Conservation (phyloP, 2,888 invertebrate species). For the Cryptophagus acutangulus region DNA sequence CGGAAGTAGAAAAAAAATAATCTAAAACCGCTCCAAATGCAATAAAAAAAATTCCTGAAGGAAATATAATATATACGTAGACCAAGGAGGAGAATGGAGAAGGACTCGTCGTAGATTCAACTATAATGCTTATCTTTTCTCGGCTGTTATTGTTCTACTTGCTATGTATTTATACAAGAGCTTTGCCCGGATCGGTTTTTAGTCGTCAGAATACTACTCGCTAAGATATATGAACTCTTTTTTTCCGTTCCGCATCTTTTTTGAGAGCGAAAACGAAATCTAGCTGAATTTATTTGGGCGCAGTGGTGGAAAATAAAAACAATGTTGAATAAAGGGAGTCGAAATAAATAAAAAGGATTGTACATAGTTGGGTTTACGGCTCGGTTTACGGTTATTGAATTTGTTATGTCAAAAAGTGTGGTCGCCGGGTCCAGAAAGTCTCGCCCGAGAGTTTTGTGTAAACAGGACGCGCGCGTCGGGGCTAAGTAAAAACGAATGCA, state of each 20-base stretch:
- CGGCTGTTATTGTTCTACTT: slow-evolving; percentile 35
- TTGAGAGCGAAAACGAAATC: slow-evolving; percentile 11
- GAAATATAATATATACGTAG: too few relatives aligned
- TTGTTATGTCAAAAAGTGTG: slow-evolving; percentile 12
- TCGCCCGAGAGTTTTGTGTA: slow-evolving; percentile 16
- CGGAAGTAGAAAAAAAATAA: not conserved
- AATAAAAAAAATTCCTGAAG: too few relatives aligned
- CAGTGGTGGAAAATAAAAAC: too few relatives aligned
- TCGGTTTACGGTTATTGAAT: slow-evolving; percentile 19
- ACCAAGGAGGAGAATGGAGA: too few relatives aligned
- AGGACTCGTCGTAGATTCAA: too few relatives aligned
- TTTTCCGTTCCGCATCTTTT: slow-evolving; percentile 19
- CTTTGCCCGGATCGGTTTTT: slow-evolving; percentile 33
- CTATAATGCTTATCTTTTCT: slow-evolving; percentile 26
- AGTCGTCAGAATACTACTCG: slow-evolving; percentile 33
- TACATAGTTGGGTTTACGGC: too few relatives aligned
- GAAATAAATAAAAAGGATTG: too few relatives aligned
- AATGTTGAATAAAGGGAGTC: too few relatives aligned
- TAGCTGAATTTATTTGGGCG: slow-evolving; percentile 32
- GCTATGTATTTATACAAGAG: slow-evolving; percentile 42
- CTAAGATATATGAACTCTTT: slow-evolving; percentile 35
- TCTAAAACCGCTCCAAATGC: too few relatives aligned
- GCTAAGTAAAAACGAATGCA: slow-evolving; percentile 30
- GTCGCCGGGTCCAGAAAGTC: slow-evolving; percentile 13
- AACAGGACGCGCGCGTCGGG: slow-evolving; percentile 19